These are phyloP conservation scores for Onychostoma macrolepis DNA, from an alignment of 2,113 vertebrate species.

Conservation along the genomic window DNA sequence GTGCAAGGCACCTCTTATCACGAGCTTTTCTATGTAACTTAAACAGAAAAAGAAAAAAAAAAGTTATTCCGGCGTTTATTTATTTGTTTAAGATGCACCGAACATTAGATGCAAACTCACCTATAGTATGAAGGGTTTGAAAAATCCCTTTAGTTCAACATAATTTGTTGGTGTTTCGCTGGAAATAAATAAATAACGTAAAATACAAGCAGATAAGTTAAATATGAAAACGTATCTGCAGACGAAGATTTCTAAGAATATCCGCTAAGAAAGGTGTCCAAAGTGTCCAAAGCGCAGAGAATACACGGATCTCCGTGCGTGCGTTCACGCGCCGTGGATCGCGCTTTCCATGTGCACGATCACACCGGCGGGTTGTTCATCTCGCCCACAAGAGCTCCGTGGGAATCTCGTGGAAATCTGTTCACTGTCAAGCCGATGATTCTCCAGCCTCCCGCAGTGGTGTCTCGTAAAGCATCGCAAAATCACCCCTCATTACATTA, in stretches of 20 bases:
- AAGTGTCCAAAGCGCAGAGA: constrained; percentile 30
- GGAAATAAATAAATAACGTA: not conserved
- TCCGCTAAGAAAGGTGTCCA: constrained; percentile 19
- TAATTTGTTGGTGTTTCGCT: not conserved
- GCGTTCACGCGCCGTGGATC: constrained; percentile 21
- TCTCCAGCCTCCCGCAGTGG: constrained; percentile 39
- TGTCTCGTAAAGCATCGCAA: constrained; percentile 28
- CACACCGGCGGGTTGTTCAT: constrained; percentile 23
- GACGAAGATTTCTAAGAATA: not conserved
- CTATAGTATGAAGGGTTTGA: not conserved
- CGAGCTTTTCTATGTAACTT: not conserved
- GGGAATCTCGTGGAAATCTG: constrained; percentile 53
- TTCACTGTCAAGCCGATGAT: constrained; percentile 52
- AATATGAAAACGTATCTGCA: not conserved
- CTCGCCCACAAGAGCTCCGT: constrained; percentile 27
- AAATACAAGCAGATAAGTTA: not conserved
- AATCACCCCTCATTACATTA: constrained; percentile 12
- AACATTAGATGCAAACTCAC: constrained; percentile 36
- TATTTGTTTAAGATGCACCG: not conserved
- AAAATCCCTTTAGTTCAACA: constrained; percentile 24
- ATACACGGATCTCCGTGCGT: not conserved
- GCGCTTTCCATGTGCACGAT: constrained; percentile 23
- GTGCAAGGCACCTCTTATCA: not conserved
- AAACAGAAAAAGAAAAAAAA: not conserved
- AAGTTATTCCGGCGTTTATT: not conserved